Conservation (phyloP, 2,113 vertebrate species). For the Pao palembangensis region DNA sequence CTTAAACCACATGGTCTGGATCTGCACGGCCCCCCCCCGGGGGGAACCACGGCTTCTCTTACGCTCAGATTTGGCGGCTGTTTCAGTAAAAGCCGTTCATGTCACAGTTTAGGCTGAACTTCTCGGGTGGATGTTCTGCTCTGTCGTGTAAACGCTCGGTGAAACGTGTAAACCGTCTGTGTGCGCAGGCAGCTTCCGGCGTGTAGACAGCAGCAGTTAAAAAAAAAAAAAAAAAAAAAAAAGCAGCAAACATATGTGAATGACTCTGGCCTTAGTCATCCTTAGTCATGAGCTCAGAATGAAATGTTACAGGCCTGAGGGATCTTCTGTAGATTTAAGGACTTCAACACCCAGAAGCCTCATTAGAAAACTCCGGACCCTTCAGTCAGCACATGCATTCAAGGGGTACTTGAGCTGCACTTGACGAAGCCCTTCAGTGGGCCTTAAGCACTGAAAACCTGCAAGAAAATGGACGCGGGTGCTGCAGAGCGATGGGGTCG, state of each 20-base stretch:
- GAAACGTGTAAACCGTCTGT: conserved; percentile 54
- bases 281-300: conserved; percentile 3
- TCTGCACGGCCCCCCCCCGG: conserved; percentile 21
- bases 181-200: conserved; percentile 7
- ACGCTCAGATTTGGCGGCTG: neutral
- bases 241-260: neutral
- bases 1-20: conserved; percentile 48
- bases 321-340: neutral
- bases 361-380: neutral
- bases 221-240: no score
- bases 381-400: conserved; percentile 2
- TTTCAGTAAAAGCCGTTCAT: neutral
- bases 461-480: neutral
- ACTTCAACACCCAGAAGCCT: conserved; percentile 16
- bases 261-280: neutral
- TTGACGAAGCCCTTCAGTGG: conserved; percentile 24
- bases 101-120: conserved; percentile 26
- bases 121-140: neutral
- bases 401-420: conserved; percentile 36
- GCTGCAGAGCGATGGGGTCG: no score
- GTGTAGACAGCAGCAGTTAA: neutral
- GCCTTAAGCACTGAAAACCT: conserved; percentile 7
- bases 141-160: conserved; percentile 45
- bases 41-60: neutral
- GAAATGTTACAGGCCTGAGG: neutral